phyloP scores from a whole-genome alignment of 2,888 invertebrate genomes.

The Formica aserva region DNA sequence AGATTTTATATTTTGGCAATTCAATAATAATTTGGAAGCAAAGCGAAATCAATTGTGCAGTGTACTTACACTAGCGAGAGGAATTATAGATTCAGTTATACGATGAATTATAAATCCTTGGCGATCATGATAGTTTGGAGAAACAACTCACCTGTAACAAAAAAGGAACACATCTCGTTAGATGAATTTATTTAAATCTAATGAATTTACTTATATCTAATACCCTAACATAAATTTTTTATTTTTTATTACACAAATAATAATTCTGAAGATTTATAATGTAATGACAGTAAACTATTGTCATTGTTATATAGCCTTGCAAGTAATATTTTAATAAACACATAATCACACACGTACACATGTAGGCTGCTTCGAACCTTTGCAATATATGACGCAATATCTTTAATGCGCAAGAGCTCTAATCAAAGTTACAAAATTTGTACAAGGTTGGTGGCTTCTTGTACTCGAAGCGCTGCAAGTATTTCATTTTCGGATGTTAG shows the following conservation, averaged over 20 bases:
- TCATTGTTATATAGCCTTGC: constrained; percentile 3
- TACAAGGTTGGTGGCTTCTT: background rate
- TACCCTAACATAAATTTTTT: background rate
- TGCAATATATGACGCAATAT: background rate
- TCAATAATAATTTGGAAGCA: constrained; percentile 17
- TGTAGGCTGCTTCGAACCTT: constrained; percentile 8
- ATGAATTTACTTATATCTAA: background rate
- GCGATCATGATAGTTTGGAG: background rate
- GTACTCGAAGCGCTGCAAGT: background rate
- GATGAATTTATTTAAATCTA: background rate
- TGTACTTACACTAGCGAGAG: constrained; percentile 24
- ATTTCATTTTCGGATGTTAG: constrained; percentile 20
- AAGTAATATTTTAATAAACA: constrained; percentile 19
- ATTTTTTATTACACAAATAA: constrained; percentile 11
- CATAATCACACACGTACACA: constrained; percentile 3
- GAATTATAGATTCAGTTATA: constrained; percentile 30
- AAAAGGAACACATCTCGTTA: constrained; percentile 6
- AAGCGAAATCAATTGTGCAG: constrained; percentile 31
- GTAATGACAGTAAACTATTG: background rate
- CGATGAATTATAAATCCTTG: constrained; percentile 33
- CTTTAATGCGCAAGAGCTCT: background rate
- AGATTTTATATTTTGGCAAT: background rate
- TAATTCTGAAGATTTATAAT: constrained; percentile 6
- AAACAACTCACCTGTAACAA: constrained; percentile 68
- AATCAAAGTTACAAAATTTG: background rate